A percentile compares a stretch with the other conserved stretches of the same genome.
phyloP scores from a whole-genome alignment of 2,113 vertebrate species.

The Chaenocephalus aceratus region DNA sequence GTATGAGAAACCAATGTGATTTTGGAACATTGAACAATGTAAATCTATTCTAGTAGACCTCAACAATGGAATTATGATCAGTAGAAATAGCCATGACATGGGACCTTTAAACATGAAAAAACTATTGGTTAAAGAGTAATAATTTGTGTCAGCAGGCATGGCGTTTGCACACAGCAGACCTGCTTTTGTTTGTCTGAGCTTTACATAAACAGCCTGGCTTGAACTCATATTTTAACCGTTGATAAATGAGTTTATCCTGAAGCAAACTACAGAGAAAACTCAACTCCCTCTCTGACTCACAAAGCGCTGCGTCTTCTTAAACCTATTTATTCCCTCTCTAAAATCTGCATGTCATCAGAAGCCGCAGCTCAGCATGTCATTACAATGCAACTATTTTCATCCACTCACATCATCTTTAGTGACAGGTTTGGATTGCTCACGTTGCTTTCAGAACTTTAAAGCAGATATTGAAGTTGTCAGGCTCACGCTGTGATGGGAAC shows the following conservation, averaged over 20 bases:
- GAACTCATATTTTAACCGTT: not conserved
- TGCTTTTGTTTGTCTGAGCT: not conserved
- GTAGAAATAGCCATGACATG: no score
- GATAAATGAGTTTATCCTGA: not conserved
- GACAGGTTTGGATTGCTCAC: conserved; percentile 39
- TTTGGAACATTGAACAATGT: no score
- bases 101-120: not conserved
- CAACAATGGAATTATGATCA: no score
- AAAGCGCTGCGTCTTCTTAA: not conserved
- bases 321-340: conserved; percentile 25
- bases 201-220: not conserved
- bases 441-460: conserved; percentile 18
- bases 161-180: not conserved
- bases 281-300: conserved; percentile 10
- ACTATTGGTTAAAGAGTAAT: not conserved
- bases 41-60: no score
- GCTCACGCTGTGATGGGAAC: conserved; percentile 31
- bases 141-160: not conserved
- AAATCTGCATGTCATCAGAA: conserved; percentile 26
- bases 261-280: conserved; percentile 1
- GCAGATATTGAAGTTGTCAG: conserved; percentile 38
- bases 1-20: no score
- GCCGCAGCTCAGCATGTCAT: conserved; percentile 30
- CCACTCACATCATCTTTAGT: conserved; percentile 32
- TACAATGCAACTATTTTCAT: conserved; percentile 28